Evolutionary conservation across 2,797 vertebrate species (phyloP).

Genomic region (Phalloptychus januarius): DNA sequence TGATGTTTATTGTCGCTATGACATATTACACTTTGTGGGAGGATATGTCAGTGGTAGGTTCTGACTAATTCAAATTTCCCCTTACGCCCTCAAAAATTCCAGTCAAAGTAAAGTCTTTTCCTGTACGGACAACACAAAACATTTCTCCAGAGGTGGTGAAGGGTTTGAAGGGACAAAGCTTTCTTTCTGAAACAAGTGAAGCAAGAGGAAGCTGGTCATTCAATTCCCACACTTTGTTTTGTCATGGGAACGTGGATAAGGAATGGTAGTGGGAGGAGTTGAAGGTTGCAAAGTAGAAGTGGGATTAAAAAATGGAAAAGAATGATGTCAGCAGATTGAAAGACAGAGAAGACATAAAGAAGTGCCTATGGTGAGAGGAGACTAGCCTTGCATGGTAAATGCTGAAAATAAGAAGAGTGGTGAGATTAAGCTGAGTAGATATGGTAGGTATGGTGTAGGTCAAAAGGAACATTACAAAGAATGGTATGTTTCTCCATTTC

Average conservation of each 20-base stretch:
- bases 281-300: conserved; percentile 1
- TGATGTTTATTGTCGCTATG: conserved; percentile 21
- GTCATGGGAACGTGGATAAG: conserved; percentile 68
- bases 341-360: conserved; percentile 6
- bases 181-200: conserved; percentile 72
- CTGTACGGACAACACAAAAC: conserved; percentile 67
- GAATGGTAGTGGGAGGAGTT: conserved; percentile 3
- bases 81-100: conserved; percentile 65
- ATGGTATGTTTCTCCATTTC: background rate
- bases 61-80: conserved; percentile 52
- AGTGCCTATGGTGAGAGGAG: conserved; percentile 8
- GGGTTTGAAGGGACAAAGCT: conserved; percentile 67
- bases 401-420: background rate
- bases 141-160: conserved; percentile 71
- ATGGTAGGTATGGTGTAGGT: background rate
- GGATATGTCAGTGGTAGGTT: conserved; percentile 40
- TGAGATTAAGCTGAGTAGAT: background rate
- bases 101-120: conserved; percentile 63
- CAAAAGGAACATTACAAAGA: background rate
- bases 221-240: conserved; percentile 53
- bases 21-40: conserved; percentile 27
- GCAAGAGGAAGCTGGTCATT: conserved; percentile 54
- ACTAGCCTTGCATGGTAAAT: conserved; percentile 17
- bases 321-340: conserved; percentile 36
- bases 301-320: conserved; percentile 11